phyloP scores from a whole-genome alignment of 2,888 invertebrate genomes.

The Blomia tropicalis region DNA sequence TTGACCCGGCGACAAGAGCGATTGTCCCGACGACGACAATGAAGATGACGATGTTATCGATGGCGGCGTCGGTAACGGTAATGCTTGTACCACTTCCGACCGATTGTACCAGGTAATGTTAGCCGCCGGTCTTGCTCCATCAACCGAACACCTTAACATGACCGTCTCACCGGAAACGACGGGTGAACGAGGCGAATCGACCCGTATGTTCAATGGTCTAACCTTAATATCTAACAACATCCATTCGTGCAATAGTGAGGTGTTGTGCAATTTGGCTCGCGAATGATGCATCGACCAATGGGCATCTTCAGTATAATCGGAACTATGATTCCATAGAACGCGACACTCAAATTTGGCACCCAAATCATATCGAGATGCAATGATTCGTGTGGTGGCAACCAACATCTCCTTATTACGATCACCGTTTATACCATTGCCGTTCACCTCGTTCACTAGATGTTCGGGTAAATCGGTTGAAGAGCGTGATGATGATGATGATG shows the following conservation, averaged over 20 bases:
- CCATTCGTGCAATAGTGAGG: constrained; percentile 32
- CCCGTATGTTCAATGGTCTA: constrained; percentile 56
- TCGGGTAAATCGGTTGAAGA: not conserved
- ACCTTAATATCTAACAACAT: constrained; percentile 58
- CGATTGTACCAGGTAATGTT: constrained; percentile 64
- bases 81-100: constrained; percentile 30
- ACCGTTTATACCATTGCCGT: not conserved
- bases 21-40: not conserved
- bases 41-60: not conserved
- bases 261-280: constrained; percentile 11
- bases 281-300: not conserved
- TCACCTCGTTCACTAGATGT: not conserved
- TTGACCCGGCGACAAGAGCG: not conserved
- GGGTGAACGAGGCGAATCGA: constrained; percentile 58
- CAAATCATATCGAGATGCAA: constrained; percentile 30
- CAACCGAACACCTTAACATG: constrained; percentile 56
- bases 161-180: constrained; percentile 64
- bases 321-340: constrained; percentile 27
- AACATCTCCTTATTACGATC: constrained; percentile 20
- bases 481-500: not conserved
- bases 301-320: not conserved
- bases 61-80: constrained; percentile 20
- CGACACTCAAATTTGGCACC: constrained; percentile 30
- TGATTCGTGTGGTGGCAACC: constrained; percentile 29
- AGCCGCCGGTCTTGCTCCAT: constrained; percentile 65